phyloP scores from a whole-genome alignment of 2,113 vertebrate species.

The Tylochromis polylepis region DNA sequence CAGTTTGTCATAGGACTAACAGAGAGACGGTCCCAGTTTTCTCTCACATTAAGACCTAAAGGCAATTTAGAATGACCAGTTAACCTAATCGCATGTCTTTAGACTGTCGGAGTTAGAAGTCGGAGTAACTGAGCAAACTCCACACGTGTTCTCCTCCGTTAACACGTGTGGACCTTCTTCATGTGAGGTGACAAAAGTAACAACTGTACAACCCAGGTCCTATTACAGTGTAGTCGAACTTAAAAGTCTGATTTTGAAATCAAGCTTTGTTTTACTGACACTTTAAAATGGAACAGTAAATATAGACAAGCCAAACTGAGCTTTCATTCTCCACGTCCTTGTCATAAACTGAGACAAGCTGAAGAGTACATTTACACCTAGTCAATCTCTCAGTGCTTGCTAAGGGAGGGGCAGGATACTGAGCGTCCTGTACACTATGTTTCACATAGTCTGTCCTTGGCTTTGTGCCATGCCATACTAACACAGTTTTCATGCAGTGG shows the following conservation, averaged over 20 bases:
- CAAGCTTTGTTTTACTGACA: fast-evolving
- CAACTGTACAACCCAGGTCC: neutral
- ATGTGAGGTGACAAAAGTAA: neutral
- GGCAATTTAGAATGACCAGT: neutral
- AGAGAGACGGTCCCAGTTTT: neutral
- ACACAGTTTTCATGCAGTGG: neutral
- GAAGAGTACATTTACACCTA: neutral
- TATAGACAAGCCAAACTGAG: neutral
- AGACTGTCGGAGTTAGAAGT: neutral
- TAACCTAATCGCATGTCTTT: neutral
- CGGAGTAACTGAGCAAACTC: fast-evolving
- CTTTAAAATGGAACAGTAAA: neutral
- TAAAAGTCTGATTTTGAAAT: neutral
- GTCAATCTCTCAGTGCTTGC: neutral
- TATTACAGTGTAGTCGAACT: neutral
- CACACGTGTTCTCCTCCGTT: neutral
- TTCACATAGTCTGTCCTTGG: neutral
- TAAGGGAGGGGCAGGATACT: neutral
- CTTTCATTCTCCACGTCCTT: neutral
- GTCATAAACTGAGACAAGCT: neutral
- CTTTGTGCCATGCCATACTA: neutral
- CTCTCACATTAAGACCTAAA: neutral
- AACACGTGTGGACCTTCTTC: neutral
- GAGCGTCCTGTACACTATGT: neutral
- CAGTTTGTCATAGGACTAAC: neutral